Conservation (phyloP, 2,888 invertebrate species). For the Eupithecia tripunctaria region DNA sequence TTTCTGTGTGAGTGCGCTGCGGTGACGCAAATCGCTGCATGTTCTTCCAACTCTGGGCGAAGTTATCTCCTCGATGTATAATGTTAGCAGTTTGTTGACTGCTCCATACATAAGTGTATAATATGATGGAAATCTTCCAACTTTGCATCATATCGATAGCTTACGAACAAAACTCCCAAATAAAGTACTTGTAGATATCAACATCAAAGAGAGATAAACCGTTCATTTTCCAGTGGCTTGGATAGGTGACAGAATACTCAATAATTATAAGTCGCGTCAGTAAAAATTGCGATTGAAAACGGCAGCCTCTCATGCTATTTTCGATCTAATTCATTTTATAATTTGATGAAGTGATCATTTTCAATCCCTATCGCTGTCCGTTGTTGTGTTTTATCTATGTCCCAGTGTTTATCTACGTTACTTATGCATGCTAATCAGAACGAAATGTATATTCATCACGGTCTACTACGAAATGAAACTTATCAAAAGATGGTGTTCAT, state of each 20-base stretch:
- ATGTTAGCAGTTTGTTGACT: conserved; percentile 12
- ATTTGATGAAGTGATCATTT: no score
- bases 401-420: no score
- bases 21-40: conserved; percentile 6
- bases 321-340: no score
- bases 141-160: conserved; percentile 9
- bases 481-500: background rate
- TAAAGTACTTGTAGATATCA: background rate
- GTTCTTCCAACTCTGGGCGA: conserved; percentile 10
- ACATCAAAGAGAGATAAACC: background rate
- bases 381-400: no score
- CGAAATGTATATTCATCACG: background rate
- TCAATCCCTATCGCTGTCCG: no score
- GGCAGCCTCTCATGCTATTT: background rate
- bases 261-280: background rate
- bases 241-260: background rate
- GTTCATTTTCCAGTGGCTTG: background rate
- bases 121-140: conserved; percentile 8
- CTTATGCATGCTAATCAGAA: no score
- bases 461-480: background rate
- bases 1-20: background rate
- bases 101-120: background rate
- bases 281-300: background rate
- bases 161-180: background rate
- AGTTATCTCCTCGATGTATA: conserved; percentile 20